Percentiles rank a stretch among this genome's conserved stretches.
Evolutionary conservation across 2,888 invertebrate species (phyloP).

Genomic region (Branchinecta sandiegonensis): DNA sequence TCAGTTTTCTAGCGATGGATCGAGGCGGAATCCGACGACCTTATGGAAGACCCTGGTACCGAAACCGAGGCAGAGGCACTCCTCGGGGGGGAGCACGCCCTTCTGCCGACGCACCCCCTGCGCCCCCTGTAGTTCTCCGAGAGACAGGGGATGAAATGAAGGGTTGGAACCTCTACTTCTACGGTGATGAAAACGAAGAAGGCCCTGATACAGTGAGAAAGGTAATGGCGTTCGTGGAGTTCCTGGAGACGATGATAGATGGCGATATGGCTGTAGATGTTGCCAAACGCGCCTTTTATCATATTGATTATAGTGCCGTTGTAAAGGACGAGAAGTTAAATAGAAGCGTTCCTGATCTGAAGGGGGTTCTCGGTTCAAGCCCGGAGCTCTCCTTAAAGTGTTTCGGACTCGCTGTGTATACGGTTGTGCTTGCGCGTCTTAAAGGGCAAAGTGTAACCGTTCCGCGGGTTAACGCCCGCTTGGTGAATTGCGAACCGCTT

Average conservation of each 20-base stretch:
- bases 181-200: neutral
- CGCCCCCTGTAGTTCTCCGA: neutral
- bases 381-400: neutral
- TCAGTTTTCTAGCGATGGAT: conserved; percentile 7
- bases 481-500: conserved; percentile 20
- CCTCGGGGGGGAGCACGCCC: neutral
- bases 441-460: neutral
- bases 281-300: neutral
- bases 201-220: neutral
- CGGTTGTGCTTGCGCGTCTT: neutral
- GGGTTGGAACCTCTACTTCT: neutral
- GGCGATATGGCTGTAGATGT: neutral
- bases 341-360: neutral
- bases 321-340: neutral
- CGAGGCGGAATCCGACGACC: conserved; percentile 2
- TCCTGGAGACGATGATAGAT: neutral
- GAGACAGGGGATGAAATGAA: conserved; percentile 5
- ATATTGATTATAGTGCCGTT: neutral
- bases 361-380: neutral
- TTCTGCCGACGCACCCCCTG: neutral
- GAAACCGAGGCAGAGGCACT: neutral
- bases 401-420: conserved; percentile 4
- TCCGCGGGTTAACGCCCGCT: conserved; percentile 20
- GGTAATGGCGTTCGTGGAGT: neutral
- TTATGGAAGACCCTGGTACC: neutral